These are phyloP conservation scores for Menidia menidia DNA, from an alignment of 2,797 vertebrate genomes.

Conservation along the genomic window DNA sequence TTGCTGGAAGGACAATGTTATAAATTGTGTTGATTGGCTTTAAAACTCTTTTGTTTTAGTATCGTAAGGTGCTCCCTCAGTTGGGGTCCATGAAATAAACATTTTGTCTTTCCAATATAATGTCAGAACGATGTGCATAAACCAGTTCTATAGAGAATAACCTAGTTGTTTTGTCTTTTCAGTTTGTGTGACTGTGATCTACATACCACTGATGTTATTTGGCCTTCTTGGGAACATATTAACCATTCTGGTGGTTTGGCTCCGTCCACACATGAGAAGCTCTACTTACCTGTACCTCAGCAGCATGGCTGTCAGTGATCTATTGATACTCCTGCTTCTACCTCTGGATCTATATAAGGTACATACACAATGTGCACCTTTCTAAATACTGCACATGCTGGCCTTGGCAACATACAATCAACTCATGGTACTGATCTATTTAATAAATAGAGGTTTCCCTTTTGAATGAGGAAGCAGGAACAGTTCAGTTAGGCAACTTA, in stretches of 20 bases:
- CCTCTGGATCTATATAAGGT: conserved; percentile 87
- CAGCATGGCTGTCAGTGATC: conserved; percentile 87
- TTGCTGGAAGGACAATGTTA: too few species aligned
- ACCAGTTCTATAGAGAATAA: not conserved
- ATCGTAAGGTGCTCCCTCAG: not conserved
- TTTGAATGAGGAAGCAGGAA: not conserved
- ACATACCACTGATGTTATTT: conserved; percentile 80
- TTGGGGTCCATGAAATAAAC: not conserved
- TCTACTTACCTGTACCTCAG: conserved; percentile 87
- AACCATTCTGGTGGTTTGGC: conserved; percentile 84
- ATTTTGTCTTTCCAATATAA: not conserved
- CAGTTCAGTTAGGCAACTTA: not conserved
- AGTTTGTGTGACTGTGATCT: conserved; percentile 81
- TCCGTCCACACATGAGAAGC: conserved; percentile 83
- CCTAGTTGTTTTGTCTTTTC: conserved; percentile 24
- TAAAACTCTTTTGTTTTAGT: not conserved
- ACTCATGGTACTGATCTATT: not conserved
- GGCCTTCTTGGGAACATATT: conserved; percentile 83
- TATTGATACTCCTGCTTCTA: conserved; percentile 83
- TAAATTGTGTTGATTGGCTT: too few species aligned
- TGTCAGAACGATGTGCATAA: too few species aligned
- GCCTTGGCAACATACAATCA: not conserved
- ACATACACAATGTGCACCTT: conserved; percentile 11
- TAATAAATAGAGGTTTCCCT: not conserved
- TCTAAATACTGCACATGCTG: not conserved